Conservation (phyloP, 2,888 invertebrate species). For the Agrotis segetum region DNA sequence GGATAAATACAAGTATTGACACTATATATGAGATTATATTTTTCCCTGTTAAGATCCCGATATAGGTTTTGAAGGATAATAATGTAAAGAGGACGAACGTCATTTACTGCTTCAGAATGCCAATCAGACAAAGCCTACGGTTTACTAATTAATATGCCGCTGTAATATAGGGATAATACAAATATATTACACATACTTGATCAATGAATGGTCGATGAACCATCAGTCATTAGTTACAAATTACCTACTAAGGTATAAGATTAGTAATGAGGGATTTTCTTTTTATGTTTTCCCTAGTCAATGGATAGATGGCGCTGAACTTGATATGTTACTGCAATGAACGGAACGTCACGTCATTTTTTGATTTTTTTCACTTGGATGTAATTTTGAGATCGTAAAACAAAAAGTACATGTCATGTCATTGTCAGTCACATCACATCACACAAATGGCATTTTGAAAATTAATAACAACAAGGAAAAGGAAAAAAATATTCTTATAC, state of each 20-base stretch:
- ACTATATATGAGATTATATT: neutral
- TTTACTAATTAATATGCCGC: conserved; percentile 22
- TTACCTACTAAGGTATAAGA: neutral
- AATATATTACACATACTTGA: neutral
- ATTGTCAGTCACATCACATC: too few species aligned
- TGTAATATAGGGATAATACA: conserved; percentile 14
- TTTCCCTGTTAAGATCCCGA: conserved; percentile 18
- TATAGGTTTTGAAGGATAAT: conserved; percentile 42
- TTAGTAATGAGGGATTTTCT: too few species aligned
- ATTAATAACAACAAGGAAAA: too few species aligned
- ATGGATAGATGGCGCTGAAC: too few species aligned
- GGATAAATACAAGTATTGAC: conserved; percentile 11
- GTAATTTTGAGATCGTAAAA: too few species aligned
- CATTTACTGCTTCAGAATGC: conserved; percentile 29
- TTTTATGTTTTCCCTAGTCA: too few species aligned
- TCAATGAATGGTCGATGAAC: neutral
- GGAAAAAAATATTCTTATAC: too few species aligned
- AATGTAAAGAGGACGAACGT: conserved; percentile 10
- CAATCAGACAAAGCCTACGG: conserved; percentile 21
- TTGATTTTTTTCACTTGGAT: too few species aligned
- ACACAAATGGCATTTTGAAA: too few species aligned
- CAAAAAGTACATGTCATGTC: too few species aligned
- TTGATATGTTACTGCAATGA: too few species aligned
- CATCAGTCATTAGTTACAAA: neutral
- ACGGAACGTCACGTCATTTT: too few species aligned